phyloP scores from a whole-genome alignment of 2,113 vertebrate species.

The Gobiocypris rarus region DNA sequence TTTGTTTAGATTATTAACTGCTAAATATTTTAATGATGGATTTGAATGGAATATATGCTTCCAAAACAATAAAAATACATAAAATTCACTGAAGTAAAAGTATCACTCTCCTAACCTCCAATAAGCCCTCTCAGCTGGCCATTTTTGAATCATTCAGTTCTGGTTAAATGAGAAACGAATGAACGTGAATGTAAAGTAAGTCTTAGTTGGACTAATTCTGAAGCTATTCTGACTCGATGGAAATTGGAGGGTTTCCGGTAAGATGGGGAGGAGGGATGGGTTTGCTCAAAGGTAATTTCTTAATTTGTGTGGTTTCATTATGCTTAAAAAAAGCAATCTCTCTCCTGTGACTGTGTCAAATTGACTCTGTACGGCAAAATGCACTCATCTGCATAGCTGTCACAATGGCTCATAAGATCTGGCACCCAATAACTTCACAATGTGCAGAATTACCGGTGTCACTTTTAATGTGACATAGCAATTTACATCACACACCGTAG shows the following conservation, averaged over 20 bases:
- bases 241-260: conserved; percentile 49
- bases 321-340: conserved; percentile 66
- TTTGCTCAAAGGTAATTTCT: conserved; percentile 68
- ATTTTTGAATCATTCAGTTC: conserved; percentile 53
- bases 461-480: conserved; percentile 72
- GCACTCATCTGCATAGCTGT: conserved; percentile 71
- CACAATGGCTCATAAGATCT: conserved; percentile 65
- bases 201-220: conserved; percentile 30
- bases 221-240: conserved; percentile 48
- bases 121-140: conserved; percentile 47
- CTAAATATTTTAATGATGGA: not conserved
- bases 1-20: not conserved
- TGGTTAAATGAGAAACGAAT: conserved; percentile 59
- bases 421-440: conserved; percentile 69
- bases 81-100: no score
- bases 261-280: conserved; percentile 45
- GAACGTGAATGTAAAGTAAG: conserved; percentile 55
- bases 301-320: conserved; percentile 70
- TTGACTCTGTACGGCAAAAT: conserved; percentile 67
- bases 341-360: conserved; percentile 70
- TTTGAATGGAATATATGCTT: not conserved
- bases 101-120: conserved; percentile 16
- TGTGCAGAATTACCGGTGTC: conserved; percentile 71
- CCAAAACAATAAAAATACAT: not conserved
- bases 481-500: conserved; percentile 68